Evolutionary conservation across 2,888 invertebrate genomes (phyloP).

Genomic region (Micropterix aruncella): DNA sequence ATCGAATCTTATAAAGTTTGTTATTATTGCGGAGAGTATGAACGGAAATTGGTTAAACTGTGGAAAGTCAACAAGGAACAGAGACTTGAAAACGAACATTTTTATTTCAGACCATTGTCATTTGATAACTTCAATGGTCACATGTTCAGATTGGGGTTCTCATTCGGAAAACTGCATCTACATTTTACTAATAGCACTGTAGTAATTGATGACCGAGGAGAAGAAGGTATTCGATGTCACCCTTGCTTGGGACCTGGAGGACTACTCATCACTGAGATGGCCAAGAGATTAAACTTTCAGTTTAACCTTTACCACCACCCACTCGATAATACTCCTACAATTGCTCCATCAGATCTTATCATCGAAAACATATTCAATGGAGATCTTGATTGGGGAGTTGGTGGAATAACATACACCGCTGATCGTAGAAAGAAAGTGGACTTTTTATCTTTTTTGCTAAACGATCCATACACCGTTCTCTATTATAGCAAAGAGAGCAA

Average conservation of each 20-base stretch:
- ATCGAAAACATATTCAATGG: not conserved
- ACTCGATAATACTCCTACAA: no score
- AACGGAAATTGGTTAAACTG: not conserved
- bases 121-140: not conserved
- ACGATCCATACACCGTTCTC: not conserved
- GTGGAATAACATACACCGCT: not conserved
- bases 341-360: not conserved
- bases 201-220: not conserved
- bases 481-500: not conserved
- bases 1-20: not conserved
- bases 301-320: not conserved
- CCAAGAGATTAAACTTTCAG: not conserved
- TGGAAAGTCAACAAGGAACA: not conserved
- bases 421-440: not conserved
- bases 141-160: not conserved
- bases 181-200: not conserved
- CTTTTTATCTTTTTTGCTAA: not conserved
- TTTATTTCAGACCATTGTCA: not conserved
- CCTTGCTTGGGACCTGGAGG: not conserved
- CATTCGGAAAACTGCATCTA: not conserved
- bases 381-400: not conserved
- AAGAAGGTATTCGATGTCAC: not conserved
- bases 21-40: not conserved
- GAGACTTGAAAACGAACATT: not conserved
- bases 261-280: not conserved